These are phyloP conservation scores for Neodiprion pinetum DNA, from an alignment of 1,140 invertebrate genomes.

Conservation along the genomic window DNA sequence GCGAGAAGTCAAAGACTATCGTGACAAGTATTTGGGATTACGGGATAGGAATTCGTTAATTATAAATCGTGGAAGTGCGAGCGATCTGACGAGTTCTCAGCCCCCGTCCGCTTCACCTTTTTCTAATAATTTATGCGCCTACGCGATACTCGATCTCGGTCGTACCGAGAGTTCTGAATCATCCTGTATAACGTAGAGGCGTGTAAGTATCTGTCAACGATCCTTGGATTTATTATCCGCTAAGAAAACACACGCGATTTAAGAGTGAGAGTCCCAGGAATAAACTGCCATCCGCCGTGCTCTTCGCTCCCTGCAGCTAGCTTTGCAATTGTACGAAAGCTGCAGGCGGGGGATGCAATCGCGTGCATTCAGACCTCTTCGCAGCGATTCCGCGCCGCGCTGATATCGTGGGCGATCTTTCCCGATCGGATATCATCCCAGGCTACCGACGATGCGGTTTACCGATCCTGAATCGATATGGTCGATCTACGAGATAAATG, in stretches of 20 bases:
- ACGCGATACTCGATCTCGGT: neutral
- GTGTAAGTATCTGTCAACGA: constrained; percentile 5
- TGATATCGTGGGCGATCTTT: neutral
- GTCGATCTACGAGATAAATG: neutral
- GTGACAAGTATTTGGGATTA: too few species aligned
- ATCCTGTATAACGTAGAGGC: neutral
- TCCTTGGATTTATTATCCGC: neutral
- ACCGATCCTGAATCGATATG: neutral
- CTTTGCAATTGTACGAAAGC: too few species aligned
- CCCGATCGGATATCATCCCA: neutral
- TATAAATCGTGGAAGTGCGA: too few species aligned
- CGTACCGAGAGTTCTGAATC: neutral
- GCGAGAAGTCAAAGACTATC: too few species aligned
- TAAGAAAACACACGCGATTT: neutral
- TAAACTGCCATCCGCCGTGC: neutral
- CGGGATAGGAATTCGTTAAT: too few species aligned
- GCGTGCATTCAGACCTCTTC: neutral
- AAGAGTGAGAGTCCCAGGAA: neutral
- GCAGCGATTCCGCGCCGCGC: neutral
- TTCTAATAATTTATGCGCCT: neutral
- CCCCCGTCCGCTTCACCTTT: too few species aligned
- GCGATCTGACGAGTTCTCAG: too few species aligned
- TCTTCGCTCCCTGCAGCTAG: too few species aligned
- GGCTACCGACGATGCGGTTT: neutral
- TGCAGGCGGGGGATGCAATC: neutral